Evolutionary conservation across 2,113 vertebrate genomes (phyloP).

Genomic region (Cavia porcellus): DNA sequence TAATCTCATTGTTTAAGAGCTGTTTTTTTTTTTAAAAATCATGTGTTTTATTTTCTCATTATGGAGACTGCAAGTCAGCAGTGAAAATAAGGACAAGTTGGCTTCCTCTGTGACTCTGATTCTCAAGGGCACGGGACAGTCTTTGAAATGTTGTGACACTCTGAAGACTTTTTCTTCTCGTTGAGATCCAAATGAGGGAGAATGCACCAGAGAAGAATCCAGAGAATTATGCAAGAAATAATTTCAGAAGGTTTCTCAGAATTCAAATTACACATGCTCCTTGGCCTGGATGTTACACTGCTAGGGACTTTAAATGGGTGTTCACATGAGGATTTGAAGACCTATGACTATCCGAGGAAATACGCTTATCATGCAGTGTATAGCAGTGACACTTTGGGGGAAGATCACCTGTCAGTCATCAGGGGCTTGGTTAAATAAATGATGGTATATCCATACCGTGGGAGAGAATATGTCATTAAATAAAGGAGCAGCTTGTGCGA

Average conservation of each 20-base stretch:
- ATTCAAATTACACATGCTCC: slow-evolving; percentile 19
- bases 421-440: slow-evolving; percentile 3
- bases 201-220: slow-evolving; percentile 1
- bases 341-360: not conserved
- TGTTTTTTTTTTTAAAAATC: slow-evolving; percentile 52
- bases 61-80: slow-evolving; percentile 63
- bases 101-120: not conserved
- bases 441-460: not conserved
- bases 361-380: not conserved
- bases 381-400: not conserved
- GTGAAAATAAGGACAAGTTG: slow-evolving; percentile 21
- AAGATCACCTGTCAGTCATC: not conserved
- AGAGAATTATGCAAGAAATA: slow-evolving; percentile 44
- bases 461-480: not conserved
- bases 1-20: slow-evolving; percentile 54
- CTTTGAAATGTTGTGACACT: not conserved
- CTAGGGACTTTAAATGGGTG: slow-evolving; percentile 18
- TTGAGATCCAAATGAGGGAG: slow-evolving; percentile 49
- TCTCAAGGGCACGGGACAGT: not conserved
- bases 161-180: not conserved
- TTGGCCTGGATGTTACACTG: slow-evolving; percentile 39
- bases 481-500: not conserved
- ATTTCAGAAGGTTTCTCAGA: slow-evolving; percentile 64
- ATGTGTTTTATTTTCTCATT: slow-evolving; percentile 69
- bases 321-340: not conserved